Evolutionary conservation across 2,797 vertebrate species (phyloP).

Genomic region (Streptopelia turtur): DNA sequence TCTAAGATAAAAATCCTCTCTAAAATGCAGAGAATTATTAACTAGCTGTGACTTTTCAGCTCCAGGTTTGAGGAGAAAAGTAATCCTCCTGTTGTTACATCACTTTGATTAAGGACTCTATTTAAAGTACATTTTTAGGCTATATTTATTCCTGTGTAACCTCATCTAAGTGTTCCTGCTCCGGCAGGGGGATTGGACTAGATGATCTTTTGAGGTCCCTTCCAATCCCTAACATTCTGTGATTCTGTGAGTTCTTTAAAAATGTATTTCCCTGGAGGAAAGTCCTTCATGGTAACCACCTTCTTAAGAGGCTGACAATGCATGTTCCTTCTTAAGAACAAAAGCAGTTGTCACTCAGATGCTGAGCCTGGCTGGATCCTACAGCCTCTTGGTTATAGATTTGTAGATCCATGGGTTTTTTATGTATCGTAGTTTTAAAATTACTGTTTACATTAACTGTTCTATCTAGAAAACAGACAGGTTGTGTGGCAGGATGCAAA

Average conservation of each 20-base stretch:
- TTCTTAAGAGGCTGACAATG: not conserved
- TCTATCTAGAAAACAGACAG: not conserved
- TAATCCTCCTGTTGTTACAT: not conserved
- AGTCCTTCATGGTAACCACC: not conserved
- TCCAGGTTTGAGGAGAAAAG: not conserved
- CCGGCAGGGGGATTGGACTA: too few species aligned
- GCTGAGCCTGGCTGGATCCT: not conserved
- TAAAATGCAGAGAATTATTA: not conserved
- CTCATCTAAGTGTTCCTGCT: too few species aligned
- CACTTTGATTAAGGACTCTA: conserved; percentile 12
- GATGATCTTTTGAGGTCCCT: too few species aligned
- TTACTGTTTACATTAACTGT: not conserved
- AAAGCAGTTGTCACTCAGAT: not conserved
- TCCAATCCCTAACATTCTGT: too few species aligned
- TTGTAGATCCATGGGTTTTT: not conserved
- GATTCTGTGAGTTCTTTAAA: not conserved
- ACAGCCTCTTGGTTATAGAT: not conserved
- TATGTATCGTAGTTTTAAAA: not conserved
- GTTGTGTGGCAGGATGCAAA: too few species aligned
- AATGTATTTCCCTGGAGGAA: not conserved
- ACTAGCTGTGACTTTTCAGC: not conserved
- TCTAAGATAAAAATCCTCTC: not conserved
- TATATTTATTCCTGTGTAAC: not conserved
- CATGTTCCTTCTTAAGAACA: not conserved
- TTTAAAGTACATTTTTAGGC: conserved; percentile 19